phyloP scores from a whole-genome alignment of 2,797 vertebrate genomes.

The Decapterus maruadsi region DNA sequence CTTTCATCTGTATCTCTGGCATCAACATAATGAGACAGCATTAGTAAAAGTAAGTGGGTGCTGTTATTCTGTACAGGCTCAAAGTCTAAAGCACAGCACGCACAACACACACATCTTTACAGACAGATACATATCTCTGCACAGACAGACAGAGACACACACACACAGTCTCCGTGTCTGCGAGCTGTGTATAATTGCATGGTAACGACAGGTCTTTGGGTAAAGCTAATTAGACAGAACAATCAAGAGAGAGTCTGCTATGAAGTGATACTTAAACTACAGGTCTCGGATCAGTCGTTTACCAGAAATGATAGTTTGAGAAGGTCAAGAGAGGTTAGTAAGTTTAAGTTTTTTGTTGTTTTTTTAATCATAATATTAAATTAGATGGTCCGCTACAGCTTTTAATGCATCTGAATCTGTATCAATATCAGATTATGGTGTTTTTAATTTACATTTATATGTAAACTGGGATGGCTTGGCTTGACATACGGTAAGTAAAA shows the following conservation, averaged over 20 bases:
- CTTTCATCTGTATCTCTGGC: not conserved
- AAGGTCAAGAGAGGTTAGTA: conserved; percentile 11
- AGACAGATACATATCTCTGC: conserved; percentile 1
- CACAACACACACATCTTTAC: conserved; percentile 9
- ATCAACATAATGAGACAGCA: not conserved
- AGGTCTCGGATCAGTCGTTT: conserved; percentile 45
- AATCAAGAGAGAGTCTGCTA: conserved; percentile 43
- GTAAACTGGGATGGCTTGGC: not conserved
- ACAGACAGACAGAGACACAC: conserved; percentile 23
- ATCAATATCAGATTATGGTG: too few relatives aligned
- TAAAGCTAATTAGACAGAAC: conserved; percentile 58
- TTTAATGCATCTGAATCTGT: too few relatives aligned
- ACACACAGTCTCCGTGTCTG: conserved; percentile 27
- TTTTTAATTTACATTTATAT: not conserved
- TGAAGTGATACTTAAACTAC: conserved; percentile 36
- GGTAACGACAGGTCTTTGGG: conserved; percentile 36
- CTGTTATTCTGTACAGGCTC: not conserved
- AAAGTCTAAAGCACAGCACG: not conserved
- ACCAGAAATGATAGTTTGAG: conserved; percentile 12
- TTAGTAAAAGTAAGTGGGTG: not conserved
- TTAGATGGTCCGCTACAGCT: too few relatives aligned
- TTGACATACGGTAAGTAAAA: not conserved
- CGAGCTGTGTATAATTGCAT: conserved; percentile 49
- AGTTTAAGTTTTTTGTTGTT: not conserved
- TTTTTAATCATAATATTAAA: not conserved